phyloP scores from a whole-genome alignment of 2,888 invertebrate species.

The Pilophorus perplexus region DNA sequence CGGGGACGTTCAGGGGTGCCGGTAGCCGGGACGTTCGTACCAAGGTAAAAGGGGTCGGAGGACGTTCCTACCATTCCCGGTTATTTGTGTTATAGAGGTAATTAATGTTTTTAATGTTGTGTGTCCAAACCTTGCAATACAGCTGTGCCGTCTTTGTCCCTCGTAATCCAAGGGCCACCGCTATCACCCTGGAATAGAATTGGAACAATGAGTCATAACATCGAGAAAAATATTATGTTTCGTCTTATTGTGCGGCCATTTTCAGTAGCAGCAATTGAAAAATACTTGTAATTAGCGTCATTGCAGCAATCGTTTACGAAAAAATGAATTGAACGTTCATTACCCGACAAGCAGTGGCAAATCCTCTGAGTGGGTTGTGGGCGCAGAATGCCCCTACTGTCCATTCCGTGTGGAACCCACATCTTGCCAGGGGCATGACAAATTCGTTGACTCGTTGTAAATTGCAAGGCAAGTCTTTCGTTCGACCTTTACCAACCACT shows the following conservation, averaged over 20 bases:
- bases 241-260: too few relatives aligned
- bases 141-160: neutral
- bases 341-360: neutral
- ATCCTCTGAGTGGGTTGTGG: neutral
- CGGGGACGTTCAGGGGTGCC: too few relatives aligned
- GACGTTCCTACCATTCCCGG: too few relatives aligned
- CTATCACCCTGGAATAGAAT: constrained; percentile 6
- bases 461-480: neutral
- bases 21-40: too few relatives aligned
- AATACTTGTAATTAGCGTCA: neutral
- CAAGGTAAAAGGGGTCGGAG: too few relatives aligned
- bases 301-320: neutral
- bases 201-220: too few relatives aligned
- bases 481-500: neutral
- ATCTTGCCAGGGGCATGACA: neutral
- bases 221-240: too few relatives aligned
- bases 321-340: neutral
- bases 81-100: too few relatives aligned
- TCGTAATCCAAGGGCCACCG: neutral
- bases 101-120: too few relatives aligned
- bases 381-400: constrained; percentile 1
- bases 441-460: constrained; percentile 7
- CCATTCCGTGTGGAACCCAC: neutral
- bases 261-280: too few relatives aligned
- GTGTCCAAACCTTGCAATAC: too few relatives aligned